Percentiles rank a stretch among this genome's conserved stretches.
Evolutionary conservation across 2,797 vertebrate genomes (phyloP).

Genomic region (Macropodus opercularis): DNA sequence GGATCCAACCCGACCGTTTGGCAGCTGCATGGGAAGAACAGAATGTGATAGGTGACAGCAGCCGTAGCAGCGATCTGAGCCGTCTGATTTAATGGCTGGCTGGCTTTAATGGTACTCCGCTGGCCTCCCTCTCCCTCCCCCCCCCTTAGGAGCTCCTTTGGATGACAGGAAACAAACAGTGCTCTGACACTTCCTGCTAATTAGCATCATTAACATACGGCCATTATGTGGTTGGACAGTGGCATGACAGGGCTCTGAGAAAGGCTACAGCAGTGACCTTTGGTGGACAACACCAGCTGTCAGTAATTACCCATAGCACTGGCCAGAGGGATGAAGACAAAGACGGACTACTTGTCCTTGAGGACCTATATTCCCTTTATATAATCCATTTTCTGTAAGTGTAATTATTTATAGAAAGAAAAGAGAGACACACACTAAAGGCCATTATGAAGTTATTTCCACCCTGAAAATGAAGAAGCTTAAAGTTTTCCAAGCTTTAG

Average conservation of each 20-base stretch:
- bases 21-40: constrained; percentile 7
- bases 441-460: constrained; percentile 36
- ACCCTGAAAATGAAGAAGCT: constrained; percentile 44
- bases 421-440: constrained; percentile 15
- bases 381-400: constrained; percentile 11
- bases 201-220: constrained; percentile 86
- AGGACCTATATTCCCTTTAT: constrained; percentile 48
- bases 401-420: constrained; percentile 47
- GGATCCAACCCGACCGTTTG: constrained; percentile 2
- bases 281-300: constrained; percentile 85
- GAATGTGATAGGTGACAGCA: constrained; percentile 42
- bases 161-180: constrained; percentile 85
- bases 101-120: constrained; percentile 76
- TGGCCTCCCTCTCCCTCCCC: constrained; percentile 28
- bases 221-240: constrained; percentile 82
- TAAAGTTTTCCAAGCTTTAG: constrained; percentile 62
- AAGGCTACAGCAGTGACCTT: constrained; percentile 84
- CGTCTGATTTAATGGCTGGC: constrained; percentile 65
- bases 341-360: constrained; percentile 71
- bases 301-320: constrained; percentile 82
- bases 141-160: constrained; percentile 56
- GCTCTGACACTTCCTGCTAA: constrained; percentile 83
- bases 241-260: constrained; percentile 82
- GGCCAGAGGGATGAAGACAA: constrained; percentile 58
- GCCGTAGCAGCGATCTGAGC: constrained; percentile 56